Conservation (phyloP, 2,888 invertebrate species). For the Conomelus anceps region DNA sequence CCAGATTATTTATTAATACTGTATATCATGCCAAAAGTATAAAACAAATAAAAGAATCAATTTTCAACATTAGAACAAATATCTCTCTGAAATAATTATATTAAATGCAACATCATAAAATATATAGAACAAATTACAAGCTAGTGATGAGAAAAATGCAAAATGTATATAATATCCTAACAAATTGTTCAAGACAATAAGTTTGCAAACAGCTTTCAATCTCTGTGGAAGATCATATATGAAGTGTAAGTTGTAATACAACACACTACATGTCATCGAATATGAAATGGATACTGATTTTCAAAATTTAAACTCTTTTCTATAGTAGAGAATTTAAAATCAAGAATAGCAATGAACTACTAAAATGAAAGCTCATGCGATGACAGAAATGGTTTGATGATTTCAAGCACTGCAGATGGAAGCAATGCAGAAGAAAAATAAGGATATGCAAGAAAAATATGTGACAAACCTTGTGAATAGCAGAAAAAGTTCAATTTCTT, state of each 20-base stretch:
- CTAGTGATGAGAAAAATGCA: background rate
- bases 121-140: background rate
- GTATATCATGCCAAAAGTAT: background rate
- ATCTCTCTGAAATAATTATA: background rate
- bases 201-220: background rate
- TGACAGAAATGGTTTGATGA: background rate
- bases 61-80: background rate
- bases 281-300: background rate
- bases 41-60: background rate
- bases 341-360: background rate
- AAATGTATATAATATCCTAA: background rate
- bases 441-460: background rate
- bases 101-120: background rate
- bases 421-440: constrained; percentile 9
- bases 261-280: background rate
- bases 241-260: background rate
- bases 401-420: constrained; percentile 6
- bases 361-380: constrained; percentile 6
- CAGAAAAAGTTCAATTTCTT: background rate
- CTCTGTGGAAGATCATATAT: background rate
- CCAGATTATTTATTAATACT: background rate
- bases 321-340: background rate
- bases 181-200: background rate
- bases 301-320: background rate
- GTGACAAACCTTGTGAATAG: background rate